Conservation (phyloP, 2,888 invertebrate species). For the Nineta flava region DNA sequence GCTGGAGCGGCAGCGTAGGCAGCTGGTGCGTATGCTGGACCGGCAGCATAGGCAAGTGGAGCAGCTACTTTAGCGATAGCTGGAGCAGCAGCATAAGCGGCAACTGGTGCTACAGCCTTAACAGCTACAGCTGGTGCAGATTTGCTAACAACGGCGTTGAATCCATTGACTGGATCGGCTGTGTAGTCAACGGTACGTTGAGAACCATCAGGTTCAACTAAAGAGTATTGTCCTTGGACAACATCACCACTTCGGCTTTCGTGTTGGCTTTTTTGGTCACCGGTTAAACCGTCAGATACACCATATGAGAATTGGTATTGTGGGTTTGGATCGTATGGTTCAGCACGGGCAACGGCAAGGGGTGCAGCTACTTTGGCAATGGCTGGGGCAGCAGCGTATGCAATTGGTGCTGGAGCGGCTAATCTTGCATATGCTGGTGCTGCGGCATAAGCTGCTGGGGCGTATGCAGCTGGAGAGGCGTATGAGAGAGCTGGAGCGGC, state of each 20-base stretch:
- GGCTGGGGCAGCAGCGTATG: not conserved
- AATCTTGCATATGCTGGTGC: constrained; percentile 29
- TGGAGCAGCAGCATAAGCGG: constrained; percentile 16
- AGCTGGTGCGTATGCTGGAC: constrained; percentile 8
- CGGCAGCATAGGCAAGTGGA: constrained; percentile 10
- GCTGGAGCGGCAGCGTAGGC: constrained; percentile 10
- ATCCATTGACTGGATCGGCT: constrained; percentile 1
- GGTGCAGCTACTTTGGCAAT: constrained; percentile 29
- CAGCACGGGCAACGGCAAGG: constrained; percentile 11
- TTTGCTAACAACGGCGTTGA: constrained; percentile 1
- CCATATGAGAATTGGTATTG: not conserved
- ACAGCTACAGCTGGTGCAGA: constrained; percentile 6
- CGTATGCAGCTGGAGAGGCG: constrained; percentile 18
- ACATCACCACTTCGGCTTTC: constrained; percentile 1
- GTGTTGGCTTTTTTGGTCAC: not conserved
- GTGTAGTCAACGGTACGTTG: constrained; percentile 1
- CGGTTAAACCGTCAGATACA: not conserved
- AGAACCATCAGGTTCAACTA: not conserved
- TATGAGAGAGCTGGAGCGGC: constrained; percentile 30
- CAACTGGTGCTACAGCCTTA: constrained; percentile 6
- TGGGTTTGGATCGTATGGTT: constrained; percentile 1
- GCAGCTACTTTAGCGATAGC: constrained; percentile 12
- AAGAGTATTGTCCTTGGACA: constrained; percentile 1
- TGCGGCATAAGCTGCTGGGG: not conserved
- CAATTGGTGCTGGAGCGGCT: constrained; percentile 25